Conservation (phyloP, 2,113 vertebrate genomes). For the Mastomys coucha region DNA sequence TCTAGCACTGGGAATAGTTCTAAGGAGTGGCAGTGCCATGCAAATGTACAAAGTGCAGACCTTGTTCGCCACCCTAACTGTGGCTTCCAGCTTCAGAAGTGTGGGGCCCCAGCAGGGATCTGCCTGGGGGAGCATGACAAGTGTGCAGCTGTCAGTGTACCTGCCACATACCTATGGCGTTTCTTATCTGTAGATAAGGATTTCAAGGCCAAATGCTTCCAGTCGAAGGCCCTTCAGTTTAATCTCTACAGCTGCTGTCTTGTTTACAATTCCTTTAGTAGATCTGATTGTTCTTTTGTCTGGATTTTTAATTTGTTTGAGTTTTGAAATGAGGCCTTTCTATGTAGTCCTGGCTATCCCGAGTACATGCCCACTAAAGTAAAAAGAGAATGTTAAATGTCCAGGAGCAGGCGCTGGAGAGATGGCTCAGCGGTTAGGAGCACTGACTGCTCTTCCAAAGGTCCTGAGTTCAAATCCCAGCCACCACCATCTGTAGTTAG, state of each 20-base stretch:
- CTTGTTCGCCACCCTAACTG: not conserved
- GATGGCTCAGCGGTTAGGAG: too few relatives aligned
- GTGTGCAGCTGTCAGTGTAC: not conserved
- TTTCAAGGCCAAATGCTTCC: conserved; percentile 56
- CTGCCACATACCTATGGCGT: too few relatives aligned
- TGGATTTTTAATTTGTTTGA: not conserved
- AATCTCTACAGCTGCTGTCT: not conserved
- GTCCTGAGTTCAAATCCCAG: too few relatives aligned
- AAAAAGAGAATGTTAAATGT: not conserved
- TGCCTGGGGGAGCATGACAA: not conserved
- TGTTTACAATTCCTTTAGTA: conserved; percentile 9
- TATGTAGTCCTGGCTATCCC: not conserved
- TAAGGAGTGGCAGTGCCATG: not conserved
- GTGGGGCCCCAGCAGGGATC: not conserved
- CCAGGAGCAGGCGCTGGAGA: too few relatives aligned
- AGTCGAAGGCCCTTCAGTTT: not conserved
- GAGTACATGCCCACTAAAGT: not conserved
- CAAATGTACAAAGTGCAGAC: not conserved
- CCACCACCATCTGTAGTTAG: too few relatives aligned
- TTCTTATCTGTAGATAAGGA: conserved; percentile 57
- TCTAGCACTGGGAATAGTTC: not conserved
- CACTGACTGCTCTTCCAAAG: too few relatives aligned
- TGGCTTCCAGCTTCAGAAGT: not conserved
- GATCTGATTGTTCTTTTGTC: not conserved
- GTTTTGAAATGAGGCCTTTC: not conserved